Conservation (phyloP, 2,113 vertebrate species). For the Blennius ocellaris region DNA sequence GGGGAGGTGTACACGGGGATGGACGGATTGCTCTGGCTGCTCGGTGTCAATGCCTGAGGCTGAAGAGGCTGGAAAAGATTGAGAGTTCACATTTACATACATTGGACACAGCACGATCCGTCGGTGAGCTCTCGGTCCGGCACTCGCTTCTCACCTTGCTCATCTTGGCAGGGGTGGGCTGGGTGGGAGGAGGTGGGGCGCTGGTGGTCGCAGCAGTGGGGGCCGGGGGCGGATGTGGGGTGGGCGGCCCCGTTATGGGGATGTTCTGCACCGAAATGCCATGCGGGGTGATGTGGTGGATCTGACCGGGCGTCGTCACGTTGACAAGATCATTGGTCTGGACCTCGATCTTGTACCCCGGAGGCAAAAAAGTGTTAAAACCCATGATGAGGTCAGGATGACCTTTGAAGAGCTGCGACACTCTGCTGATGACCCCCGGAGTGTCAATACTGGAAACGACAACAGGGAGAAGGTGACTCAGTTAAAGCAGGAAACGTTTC, state of each 20-base stretch:
- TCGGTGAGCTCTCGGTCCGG: background rate
- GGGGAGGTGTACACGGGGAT: conserved; percentile 92
- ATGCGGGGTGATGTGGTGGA: conserved; percentile 97
- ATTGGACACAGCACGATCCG: background rate
- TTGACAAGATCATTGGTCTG: conserved; percentile 98
- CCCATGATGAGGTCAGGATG: conserved; percentile 99
- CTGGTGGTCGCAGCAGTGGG: conserved; percentile 74
- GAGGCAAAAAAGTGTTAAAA: conserved; percentile 98
- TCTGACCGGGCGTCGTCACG: conserved; percentile 96
- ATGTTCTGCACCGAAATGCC: conserved; percentile 93
- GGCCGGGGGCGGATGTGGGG: conserved; percentile 68
- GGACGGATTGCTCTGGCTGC: conserved; percentile 92
- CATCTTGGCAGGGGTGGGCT: conserved; percentile 91
- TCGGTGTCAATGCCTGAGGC: conserved; percentile 89
- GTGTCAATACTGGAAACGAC: conserved; percentile 91
- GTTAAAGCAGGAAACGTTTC: too few species aligned
- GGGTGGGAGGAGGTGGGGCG: conserved; percentile 86
- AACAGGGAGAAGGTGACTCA: background rate
- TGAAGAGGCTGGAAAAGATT: conserved; percentile 86
- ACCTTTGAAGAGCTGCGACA: conserved; percentile 98
- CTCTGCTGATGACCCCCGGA: conserved; percentile 97
- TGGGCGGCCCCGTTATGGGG: conserved; percentile 62
- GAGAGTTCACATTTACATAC: background rate
- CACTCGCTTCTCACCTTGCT: conserved; percentile 87
- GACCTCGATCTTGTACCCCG: conserved; percentile 99